Conservation (phyloP, 2,113 vertebrate genomes). For the Mastomys coucha region DNA sequence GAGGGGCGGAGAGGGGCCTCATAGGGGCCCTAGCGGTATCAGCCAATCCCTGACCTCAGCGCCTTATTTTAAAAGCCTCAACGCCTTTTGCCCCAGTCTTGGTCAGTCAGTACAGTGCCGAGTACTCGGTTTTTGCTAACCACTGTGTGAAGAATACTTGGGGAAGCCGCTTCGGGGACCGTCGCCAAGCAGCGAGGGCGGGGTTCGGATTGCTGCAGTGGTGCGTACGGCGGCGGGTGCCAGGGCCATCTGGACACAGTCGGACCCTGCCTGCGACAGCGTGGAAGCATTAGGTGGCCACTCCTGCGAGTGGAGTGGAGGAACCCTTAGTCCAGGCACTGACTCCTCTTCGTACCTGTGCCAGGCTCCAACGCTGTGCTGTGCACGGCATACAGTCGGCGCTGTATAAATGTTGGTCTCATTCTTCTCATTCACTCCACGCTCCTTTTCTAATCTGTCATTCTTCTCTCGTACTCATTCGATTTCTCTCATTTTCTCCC, state of each 20-base stretch:
- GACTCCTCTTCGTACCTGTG: neutral
- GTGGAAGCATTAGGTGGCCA: neutral
- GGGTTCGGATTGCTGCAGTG: neutral
- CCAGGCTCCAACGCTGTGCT: neutral
- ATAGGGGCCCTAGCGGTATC: neutral
- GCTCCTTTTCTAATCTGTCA: neutral
- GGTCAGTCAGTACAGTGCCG: neutral
- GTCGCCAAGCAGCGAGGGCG: neutral
- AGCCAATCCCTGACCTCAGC: neutral
- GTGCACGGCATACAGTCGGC: constrained; percentile 43
- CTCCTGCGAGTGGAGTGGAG: neutral
- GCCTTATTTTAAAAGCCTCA: neutral
- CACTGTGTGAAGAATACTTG: neutral
- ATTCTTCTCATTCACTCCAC: neutral
- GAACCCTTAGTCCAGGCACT: neutral
- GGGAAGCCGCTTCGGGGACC: neutral
- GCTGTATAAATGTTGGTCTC: constrained; percentile 18
- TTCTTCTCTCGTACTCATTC: constrained; percentile 16
- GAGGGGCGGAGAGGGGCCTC: neutral
- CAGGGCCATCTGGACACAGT: neutral
- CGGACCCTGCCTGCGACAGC: neutral
- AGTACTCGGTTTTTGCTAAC: neutral
- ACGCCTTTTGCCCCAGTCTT: neutral
- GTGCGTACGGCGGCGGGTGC: neutral
- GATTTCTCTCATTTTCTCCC: neutral